Conservation (phyloP, 2,113 vertebrate species). For the Talpa occidentalis region DNA sequence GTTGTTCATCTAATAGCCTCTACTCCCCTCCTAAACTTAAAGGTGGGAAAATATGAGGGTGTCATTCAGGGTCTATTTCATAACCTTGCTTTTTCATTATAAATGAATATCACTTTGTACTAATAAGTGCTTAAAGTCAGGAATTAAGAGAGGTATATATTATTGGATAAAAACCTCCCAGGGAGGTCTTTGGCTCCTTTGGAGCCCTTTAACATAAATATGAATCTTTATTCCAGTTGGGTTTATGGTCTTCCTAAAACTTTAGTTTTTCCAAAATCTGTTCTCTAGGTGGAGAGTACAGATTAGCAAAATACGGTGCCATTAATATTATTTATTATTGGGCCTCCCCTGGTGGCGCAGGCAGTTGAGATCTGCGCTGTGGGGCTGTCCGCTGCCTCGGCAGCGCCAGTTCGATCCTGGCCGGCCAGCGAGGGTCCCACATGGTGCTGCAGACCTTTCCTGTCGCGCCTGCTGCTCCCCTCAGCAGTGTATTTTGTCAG, state of each 20-base stretch:
- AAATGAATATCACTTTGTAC: not conserved
- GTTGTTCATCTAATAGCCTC: not conserved
- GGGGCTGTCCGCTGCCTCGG: no score
- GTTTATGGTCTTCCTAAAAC: not conserved
- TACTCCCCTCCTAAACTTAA: not conserved
- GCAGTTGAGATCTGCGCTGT: no score
- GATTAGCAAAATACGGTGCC: slow-evolving; percentile 9
- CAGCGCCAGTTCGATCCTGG: no score
- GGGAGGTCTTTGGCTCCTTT: not conserved
- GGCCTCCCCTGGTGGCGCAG: no score
- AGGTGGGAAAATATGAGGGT: not conserved
- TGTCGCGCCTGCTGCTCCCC: no score
- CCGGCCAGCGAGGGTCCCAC: no score
- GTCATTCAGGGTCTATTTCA: not conserved
- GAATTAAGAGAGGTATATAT: not conserved
- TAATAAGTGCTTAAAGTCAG: not conserved
- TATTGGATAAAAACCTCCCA: not conserved
- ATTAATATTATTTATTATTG: not conserved
- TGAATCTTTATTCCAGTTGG: not conserved
- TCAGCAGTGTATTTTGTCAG: no score
- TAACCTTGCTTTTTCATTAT: not conserved
- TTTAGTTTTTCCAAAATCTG: not conserved
- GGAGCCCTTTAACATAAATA: not conserved
- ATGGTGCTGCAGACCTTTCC: no score
- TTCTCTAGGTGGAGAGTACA: slow-evolving; percentile 19